Evolutionary conservation across 30 jellyfish, hydroid and myxozoan genomes (phyloP).

Genomic region (Pelagia noctiluca): DNA sequence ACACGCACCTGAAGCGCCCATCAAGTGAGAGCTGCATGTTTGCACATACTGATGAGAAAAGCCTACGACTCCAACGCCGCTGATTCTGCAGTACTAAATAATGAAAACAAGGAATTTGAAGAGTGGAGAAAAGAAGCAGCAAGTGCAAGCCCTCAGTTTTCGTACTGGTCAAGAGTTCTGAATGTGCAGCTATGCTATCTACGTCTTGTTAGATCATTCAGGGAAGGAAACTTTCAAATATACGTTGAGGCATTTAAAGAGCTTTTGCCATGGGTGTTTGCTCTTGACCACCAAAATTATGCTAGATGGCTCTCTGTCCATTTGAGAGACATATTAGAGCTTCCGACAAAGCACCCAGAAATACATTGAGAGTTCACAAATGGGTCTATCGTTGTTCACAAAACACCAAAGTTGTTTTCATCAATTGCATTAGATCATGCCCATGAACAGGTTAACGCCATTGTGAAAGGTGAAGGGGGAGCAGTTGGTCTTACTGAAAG

Average conservation of each 20-base stretch:
- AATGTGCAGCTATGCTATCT: background rate
- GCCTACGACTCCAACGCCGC: background rate
- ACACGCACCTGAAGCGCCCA: constrained; percentile 18
- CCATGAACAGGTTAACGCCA: constrained; percentile 14
- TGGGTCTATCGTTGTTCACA: background rate
- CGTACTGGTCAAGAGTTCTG: background rate
- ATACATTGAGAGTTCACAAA: background rate
- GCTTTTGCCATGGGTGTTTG: background rate
- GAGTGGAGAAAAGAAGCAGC: background rate
- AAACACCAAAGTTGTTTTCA: background rate
- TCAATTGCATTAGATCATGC: background rate
- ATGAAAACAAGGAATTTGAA: background rate
- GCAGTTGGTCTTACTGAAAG: constrained; percentile 16
- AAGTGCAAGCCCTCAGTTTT: background rate
- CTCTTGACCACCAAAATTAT: background rate
- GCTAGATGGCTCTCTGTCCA: background rate
- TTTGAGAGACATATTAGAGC: background rate
- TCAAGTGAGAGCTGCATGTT: background rate
- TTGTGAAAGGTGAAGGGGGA: constrained; percentile 35
- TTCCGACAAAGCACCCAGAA: background rate
- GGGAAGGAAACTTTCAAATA: background rate
- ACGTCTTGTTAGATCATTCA: background rate
- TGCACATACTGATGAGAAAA: background rate
- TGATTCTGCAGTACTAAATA: background rate
- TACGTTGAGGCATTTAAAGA: background rate